A percentile compares a stretch with the other conserved stretches of the same genome.
Conservation (phyloP, 2,113 vertebrate genomes). For the Ameiurus melas region DNA sequence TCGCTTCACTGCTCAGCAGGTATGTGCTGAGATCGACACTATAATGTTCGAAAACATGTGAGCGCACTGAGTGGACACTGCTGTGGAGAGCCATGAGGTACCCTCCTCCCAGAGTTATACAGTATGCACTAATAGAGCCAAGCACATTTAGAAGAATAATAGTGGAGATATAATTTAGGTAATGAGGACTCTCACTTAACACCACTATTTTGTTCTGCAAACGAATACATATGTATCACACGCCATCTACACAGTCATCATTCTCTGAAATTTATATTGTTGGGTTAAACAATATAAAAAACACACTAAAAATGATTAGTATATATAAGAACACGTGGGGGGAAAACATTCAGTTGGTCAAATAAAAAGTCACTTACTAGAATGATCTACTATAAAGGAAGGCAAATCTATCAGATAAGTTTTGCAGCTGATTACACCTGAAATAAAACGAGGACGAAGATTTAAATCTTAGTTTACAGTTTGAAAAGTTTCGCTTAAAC, state of each 20-base stretch:
- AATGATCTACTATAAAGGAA: constrained; percentile 67
- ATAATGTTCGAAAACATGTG: constrained; percentile 74
- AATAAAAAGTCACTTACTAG: constrained; percentile 65
- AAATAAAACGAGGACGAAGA: constrained; percentile 56
- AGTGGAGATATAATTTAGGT: neutral
- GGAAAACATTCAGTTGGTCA: neutral
- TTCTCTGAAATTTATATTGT: neutral
- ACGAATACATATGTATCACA: neutral
- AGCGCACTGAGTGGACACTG: constrained; percentile 65
- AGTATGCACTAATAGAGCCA: neutral
- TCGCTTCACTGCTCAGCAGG: constrained; percentile 72
- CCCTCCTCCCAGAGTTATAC: neutral
- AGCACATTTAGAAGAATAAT: constrained; percentile 29
- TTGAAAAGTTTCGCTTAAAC: neutral
- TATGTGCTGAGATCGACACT: constrained; percentile 80
- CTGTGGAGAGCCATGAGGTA: constrained; percentile 41
- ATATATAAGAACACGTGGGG: neutral
- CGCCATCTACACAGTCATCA: neutral
- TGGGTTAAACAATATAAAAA: neutral
- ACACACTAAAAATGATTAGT: neutral
- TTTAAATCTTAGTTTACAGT: neutral
- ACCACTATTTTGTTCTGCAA: constrained; percentile 13
- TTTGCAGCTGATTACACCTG: constrained; percentile 68
- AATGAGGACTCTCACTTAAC: neutral
- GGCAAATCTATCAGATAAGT: constrained; percentile 74